These are phyloP conservation scores for Hydrolagus colliei DNA, from an alignment of 2,797 vertebrate species.

Conservation along the genomic window DNA sequence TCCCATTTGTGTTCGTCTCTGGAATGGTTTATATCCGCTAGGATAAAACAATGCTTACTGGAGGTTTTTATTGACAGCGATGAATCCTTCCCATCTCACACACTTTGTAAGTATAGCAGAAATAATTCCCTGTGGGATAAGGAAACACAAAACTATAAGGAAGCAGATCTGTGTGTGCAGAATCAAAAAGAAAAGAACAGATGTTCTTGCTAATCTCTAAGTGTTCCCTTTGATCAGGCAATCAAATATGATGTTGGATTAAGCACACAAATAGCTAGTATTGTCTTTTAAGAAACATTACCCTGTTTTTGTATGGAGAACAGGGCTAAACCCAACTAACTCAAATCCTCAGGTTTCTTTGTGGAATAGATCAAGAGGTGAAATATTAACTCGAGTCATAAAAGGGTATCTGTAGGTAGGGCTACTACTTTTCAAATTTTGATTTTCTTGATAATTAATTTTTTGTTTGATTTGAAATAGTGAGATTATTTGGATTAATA, in stretches of 20 bases:
- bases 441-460: background rate
- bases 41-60: slow-evolving; percentile 61
- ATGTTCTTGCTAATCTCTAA: slow-evolving; percentile 27
- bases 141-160: slow-evolving; percentile 55
- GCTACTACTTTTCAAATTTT: background rate
- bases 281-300: background rate
- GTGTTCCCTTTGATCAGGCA: slow-evolving; percentile 39
- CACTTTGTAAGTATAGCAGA: slow-evolving; percentile 62
- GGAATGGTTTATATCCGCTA: background rate
- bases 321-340: background rate
- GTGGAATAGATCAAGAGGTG: background rate
- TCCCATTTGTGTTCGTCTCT: background rate
- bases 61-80: slow-evolving; percentile 70
- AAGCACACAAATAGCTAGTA: background rate
- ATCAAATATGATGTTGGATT: slow-evolving; percentile 28
- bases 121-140: slow-evolving; percentile 61
- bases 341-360: background rate
- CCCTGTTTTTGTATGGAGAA: background rate
- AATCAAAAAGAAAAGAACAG: slow-evolving; percentile 34
- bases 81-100: slow-evolving; percentile 63
- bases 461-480: background rate
- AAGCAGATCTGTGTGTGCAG: slow-evolving; percentile 51
- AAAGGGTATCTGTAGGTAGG: background rate
- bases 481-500: too few relatives aligned
- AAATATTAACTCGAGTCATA: too few relatives aligned